Evolutionary conservation across 2,888 invertebrate species (phyloP).

Genomic region (Nomada fucata): DNA sequence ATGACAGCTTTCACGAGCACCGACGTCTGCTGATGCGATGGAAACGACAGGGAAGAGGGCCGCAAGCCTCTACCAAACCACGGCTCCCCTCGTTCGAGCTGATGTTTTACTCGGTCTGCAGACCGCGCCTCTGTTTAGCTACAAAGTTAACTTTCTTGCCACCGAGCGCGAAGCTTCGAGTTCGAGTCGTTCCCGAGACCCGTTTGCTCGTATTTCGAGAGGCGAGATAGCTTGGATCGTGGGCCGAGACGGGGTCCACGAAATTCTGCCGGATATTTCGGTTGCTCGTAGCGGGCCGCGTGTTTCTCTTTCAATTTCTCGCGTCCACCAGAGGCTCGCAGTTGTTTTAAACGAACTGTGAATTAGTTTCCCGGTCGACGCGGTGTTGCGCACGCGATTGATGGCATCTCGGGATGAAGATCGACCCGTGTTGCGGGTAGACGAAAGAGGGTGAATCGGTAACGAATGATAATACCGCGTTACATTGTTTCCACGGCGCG

Average conservation of each 20-base stretch:
- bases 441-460: conserved; percentile 29
- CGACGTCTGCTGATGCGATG: conserved; percentile 55
- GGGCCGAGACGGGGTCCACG: too few species aligned
- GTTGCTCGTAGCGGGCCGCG: too few species aligned
- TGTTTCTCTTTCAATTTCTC: too few species aligned
- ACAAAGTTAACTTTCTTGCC: neutral
- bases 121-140: neutral
- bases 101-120: conserved; percentile 38
- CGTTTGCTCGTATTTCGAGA: too few species aligned
- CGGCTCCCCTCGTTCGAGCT: conserved; percentile 23
- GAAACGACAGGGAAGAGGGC: conserved; percentile 26
- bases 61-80: conserved; percentile 6
- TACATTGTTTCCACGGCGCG: conserved; percentile 43
- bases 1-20: conserved; percentile 73
- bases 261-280: too few species aligned
- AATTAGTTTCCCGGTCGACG: too few species aligned
- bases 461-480: conserved; percentile 43
- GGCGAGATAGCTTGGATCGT: too few species aligned
- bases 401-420: neutral
- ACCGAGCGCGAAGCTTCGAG: neutral
- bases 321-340: too few species aligned
- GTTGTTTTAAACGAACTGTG: too few species aligned
- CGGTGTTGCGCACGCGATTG: neutral
- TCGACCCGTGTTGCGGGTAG: neutral
- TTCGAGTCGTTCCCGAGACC: too few species aligned